phyloP scores from a whole-genome alignment of 1,140 invertebrate species.

The Cardiocondyla obscurior region DNA sequence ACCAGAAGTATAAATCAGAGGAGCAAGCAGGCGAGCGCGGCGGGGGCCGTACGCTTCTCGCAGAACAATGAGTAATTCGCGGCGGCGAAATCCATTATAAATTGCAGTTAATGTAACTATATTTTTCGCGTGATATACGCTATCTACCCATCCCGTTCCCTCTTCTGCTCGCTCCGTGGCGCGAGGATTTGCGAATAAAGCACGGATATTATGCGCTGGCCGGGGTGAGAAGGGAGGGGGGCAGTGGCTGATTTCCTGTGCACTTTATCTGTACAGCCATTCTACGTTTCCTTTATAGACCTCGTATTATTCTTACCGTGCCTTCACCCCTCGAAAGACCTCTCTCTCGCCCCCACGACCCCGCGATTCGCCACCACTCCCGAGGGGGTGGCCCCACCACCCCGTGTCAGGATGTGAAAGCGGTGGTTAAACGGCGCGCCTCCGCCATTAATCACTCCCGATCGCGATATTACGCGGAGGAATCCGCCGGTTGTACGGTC shows the following conservation, averaged over 20 bases:
- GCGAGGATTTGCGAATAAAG: conserved; percentile 54
- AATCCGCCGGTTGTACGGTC: conserved; percentile 12
- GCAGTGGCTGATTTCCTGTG: conserved; percentile 48
- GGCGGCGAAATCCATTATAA: conserved; percentile 56
- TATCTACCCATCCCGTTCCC: conserved; percentile 15
- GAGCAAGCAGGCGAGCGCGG: neutral
- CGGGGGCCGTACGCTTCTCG: conserved; percentile 19
- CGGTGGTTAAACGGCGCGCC: conserved; percentile 53
- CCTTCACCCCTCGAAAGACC: neutral
- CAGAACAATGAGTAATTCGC: conserved; percentile 56
- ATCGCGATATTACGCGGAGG: conserved; percentile 53
- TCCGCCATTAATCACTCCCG: conserved; percentile 51
- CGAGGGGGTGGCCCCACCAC: neutral
- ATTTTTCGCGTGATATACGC: conserved; percentile 55
- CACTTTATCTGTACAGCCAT: conserved; percentile 53
- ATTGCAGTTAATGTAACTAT: conserved; percentile 58
- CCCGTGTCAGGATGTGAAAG: conserved; percentile 49
- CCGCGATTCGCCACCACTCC: neutral
- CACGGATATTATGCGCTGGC: conserved; percentile 39
- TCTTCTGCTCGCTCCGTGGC: neutral
- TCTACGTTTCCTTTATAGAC: conserved; percentile 53
- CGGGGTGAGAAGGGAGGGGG: neutral
- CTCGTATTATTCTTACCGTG: conserved; percentile 51
- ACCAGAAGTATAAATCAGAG: conserved; percentile 55
- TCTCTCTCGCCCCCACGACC: neutral